Base-by-base conservation (phyloP, 2,797 vertebrate species). In the Benthosema pterotum region DNA sequence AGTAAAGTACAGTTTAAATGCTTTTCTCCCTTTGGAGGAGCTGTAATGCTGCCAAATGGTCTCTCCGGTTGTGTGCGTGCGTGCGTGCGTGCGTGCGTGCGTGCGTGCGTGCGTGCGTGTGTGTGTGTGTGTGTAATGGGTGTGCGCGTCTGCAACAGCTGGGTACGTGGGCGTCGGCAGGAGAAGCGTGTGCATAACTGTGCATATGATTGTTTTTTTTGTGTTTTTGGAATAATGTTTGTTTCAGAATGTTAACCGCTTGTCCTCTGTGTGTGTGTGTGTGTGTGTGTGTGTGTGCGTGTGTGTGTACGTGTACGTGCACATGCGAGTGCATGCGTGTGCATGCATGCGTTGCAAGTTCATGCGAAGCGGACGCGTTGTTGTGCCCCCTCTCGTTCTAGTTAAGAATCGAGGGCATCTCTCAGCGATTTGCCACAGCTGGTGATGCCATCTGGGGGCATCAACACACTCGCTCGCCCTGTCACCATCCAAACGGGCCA, bases 391-490 rank as follows among this genome's bases (percentile, higher is more conserved):
- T 79, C 66, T 86, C 72, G 38, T 80, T 83, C 80, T 80, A 73
- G 82, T 84, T 71, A 75, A 86, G 87, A 83, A 84, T 82, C 74
- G 82, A 83, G 91, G 89, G 81, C 83, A 85, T 87, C 72, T 83
- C 84, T 78, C 71, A 60, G 79, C 72, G 82, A 79, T 84, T 38
- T 85, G 83, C 83, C 90, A 84, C 90, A 94, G 91, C 91, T 93
- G 91, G 80, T 77, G 71, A 67, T 76, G 75, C 90, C 91, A 93
- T 92, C 90, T 93, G 92, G 88, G 87, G 83, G 78, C 73, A 83
- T 74, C 50, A 38, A 38, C 77, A 77, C 73, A 56, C 60, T 19
- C 28, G 65, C 61, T 62, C 42, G 78, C 61, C 75, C 77, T 77
- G 79, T 82, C 73, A 72, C 76, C 69, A 61, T 76, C 71, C 63